phyloP scores from a whole-genome alignment of 2,797 vertebrate genomes.

The Bucorvus abyssinicus region DNA sequence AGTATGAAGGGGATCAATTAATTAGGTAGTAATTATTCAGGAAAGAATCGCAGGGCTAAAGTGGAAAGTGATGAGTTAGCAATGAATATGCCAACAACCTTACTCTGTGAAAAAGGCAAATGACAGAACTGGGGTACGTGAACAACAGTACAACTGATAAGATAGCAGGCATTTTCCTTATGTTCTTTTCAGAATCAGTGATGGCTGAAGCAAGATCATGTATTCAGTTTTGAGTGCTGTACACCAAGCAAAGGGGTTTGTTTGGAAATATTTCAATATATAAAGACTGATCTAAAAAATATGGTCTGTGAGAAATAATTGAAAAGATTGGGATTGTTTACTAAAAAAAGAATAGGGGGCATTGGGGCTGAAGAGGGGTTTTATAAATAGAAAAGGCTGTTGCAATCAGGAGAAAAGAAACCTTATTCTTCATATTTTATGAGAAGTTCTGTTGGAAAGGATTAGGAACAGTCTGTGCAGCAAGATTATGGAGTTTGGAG shows the following conservation, averaged over 20 bases:
- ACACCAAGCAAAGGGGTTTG: neutral
- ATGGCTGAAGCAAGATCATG: neutral
- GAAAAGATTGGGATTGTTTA: neutral
- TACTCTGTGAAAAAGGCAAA: neutral
- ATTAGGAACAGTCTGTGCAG: neutral
- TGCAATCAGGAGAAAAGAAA: neutral
- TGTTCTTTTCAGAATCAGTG: neutral
- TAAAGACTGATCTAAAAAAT: neutral
- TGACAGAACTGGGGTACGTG: neutral
- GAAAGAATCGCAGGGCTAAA: neutral
- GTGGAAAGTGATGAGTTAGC: neutral
- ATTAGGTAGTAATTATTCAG: neutral
- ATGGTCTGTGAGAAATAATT: neutral
- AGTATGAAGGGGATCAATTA: neutral
- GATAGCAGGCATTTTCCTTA: neutral
- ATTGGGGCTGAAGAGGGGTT: neutral
- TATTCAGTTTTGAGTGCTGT: neutral
- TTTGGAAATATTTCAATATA: neutral
- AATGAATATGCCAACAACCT: neutral
- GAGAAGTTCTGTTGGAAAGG: neutral
- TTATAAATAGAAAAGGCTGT: neutral
- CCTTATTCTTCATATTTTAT: neutral
- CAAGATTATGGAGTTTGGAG: neutral
- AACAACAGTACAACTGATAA: neutral
- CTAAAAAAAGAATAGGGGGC: fast-evolving